Evolutionary conservation across 2,888 invertebrate genomes (phyloP).

Genomic region (Boloria euphrosyne): DNA sequence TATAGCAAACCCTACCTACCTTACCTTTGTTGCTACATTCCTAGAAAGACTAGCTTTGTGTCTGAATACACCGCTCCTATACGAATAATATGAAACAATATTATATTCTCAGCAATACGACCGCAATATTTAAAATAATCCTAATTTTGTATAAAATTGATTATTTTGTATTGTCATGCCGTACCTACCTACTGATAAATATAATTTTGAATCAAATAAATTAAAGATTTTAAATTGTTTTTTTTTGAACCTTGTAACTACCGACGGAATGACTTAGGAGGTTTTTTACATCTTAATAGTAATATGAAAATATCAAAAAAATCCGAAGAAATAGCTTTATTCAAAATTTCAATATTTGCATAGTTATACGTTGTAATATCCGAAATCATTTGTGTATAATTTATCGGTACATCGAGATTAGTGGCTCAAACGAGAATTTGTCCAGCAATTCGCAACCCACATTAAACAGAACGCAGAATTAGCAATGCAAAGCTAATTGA

Average conservation of each 20-base stretch:
- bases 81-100: slow-evolving; percentile 10
- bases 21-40: slow-evolving; percentile 25
- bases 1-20: slow-evolving; percentile 11
- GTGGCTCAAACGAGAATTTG: slow-evolving; percentile 7
- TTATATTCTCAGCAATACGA: not conserved
- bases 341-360: not conserved
- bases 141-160: too few relatives aligned
- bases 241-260: too few relatives aligned
- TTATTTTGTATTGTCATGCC: not conserved
- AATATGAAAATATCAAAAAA: too few relatives aligned
- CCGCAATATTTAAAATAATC: not conserved
- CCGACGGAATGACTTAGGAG: too few relatives aligned
- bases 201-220: too few relatives aligned
- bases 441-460: slow-evolving; percentile 10
- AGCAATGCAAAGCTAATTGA: slow-evolving; percentile 30
- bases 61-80: slow-evolving; percentile 13
- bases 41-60: slow-evolving; percentile 25
- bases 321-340: too few relatives aligned
- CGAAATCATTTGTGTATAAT: not conserved
- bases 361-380: not conserved
- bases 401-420: slow-evolving; percentile 3
- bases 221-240: too few relatives aligned
- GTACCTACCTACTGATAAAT: too few relatives aligned
- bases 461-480: slow-evolving; percentile 25
- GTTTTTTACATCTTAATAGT: too few relatives aligned